Evolutionary conservation across 2,113 vertebrate species (phyloP).

Genomic region (Amphiprion ocellaris): DNA sequence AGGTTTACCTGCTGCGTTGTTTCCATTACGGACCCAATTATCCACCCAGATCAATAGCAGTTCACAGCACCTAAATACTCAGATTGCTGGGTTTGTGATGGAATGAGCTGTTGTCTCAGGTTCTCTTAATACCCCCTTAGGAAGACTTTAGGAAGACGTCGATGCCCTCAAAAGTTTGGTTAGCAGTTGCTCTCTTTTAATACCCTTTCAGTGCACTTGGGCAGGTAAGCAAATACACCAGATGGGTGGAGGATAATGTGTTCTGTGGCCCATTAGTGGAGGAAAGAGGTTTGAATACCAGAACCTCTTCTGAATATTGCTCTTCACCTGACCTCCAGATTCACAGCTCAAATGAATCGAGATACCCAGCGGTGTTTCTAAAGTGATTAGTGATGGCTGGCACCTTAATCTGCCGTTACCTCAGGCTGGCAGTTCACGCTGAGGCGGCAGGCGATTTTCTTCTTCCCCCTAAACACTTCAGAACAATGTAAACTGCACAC

Average conservation of each 20-base stretch:
- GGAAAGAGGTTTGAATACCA: conserved; percentile 60
- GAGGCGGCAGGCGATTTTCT: conserved; percentile 5
- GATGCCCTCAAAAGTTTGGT: conserved; percentile 68
- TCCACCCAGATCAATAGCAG: conserved; percentile 67
- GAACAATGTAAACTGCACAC: background rate
- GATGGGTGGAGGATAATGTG: conserved; percentile 71
- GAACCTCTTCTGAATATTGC: conserved; percentile 61
- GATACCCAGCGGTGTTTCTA: conserved; percentile 57
- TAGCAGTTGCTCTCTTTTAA: conserved; percentile 53
- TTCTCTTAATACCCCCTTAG: conserved; percentile 57
- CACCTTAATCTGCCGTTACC: conserved; percentile 44
- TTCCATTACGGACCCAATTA: conserved; percentile 72
- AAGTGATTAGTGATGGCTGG: conserved; percentile 59
- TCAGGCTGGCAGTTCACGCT: conserved; percentile 4
- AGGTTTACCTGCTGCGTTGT: conserved; percentile 53
- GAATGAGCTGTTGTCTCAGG: conserved; percentile 57
- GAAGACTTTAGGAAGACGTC: conserved; percentile 55
- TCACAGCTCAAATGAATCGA: conserved; percentile 52
- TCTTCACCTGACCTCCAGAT: conserved; percentile 68
- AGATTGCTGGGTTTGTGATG: conserved; percentile 51
- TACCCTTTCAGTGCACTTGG: conserved; percentile 36
- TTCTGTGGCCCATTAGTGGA: conserved; percentile 70
- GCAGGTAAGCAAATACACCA: conserved; percentile 64
- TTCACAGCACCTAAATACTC: conserved; percentile 53
- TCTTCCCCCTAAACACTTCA: conserved; percentile 3